Evolutionary conservation across 2,797 vertebrate species (phyloP), one percentile per base, ranked within the genome.

Genomic region (Numenius phaeopus): DNA sequence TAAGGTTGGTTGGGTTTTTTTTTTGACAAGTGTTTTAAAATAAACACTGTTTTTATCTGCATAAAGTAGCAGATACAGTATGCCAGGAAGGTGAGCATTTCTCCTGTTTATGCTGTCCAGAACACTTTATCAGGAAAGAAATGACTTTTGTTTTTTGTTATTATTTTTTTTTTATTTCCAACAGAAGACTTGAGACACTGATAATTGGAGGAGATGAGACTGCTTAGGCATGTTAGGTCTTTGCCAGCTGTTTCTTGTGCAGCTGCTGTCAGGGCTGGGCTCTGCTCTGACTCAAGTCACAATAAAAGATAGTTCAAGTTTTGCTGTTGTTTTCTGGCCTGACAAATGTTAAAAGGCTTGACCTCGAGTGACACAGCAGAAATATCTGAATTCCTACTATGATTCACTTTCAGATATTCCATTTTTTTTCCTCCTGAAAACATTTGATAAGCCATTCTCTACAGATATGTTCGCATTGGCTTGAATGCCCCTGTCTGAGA

Each of bases 171-270:
- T 55, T 58, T 5, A n/a, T 79, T 87, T 83, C 77, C 30, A 75
- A 32, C 11, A 84, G 40, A 71, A 57, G 37, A 30, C 71, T 91
- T 70, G 66, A 77, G 58, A 77, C 73, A 55, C 66, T 77, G 67
- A 65, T 83, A 78, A 42, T 94, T 72, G 49, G 73, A 90, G 83
- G 76, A 79, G 69, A 76, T 91, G 76, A 90, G 83, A 18, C 78
- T 78, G 49, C 34, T 95, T 58, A 73, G 82, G 65, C 82, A 87
- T n/a, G 57, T 93, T 61, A 62, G 90, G 22, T 80, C 34, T 91
- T 92, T 95, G 83, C 26, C 95, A 96, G 91, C 87, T 97, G 93
- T 92, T 97, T 64, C 61, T 77, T 77, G 62, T 84, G 92, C 94
- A 97, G 79, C 93, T 97, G 93, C 87, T 97, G 27, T 92, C 84